These are phyloP conservation scores for Hymenopus coronatus DNA, from an alignment of 2,888 invertebrate genomes.

Conservation along the genomic window DNA sequence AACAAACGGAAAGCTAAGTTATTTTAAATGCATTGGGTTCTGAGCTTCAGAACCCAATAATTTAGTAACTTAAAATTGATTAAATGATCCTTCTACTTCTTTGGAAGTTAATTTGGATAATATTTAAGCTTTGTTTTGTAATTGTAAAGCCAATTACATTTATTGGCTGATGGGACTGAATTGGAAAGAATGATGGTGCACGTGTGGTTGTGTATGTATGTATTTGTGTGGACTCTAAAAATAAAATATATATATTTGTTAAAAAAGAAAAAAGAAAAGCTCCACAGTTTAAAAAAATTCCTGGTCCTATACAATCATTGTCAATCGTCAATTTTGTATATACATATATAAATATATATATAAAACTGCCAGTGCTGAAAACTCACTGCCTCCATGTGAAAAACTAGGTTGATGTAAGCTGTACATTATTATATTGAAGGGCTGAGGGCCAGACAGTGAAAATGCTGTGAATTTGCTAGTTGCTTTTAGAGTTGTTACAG, in stretches of 20 bases:
- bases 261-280: not conserved
- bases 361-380: constrained; percentile 29
- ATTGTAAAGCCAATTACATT: not conserved
- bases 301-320: constrained; percentile 6
- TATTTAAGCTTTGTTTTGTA: not conserved
- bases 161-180: not conserved
- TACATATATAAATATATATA: constrained; percentile 1
- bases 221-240: not conserved
- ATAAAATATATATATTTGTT: not conserved
- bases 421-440: not conserved
- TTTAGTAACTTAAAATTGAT: not conserved
- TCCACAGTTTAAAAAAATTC: not conserved
- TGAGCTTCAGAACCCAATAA: not conserved
- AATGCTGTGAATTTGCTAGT: not conserved
- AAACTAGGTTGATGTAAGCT: not conserved
- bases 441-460: not conserved
- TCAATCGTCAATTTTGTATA: constrained; percentile 4
- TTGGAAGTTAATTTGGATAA: not conserved
- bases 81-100: not conserved
- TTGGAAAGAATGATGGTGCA: not conserved
- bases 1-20: too few relatives aligned
- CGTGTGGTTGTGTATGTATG: not conserved
- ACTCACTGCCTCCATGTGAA: constrained; percentile 26
- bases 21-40: too few relatives aligned
- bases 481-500: not conserved